Evolutionary conservation across 2,113 vertebrate species (phyloP).

Genomic region (Chiloscyllium plagiosum): DNA sequence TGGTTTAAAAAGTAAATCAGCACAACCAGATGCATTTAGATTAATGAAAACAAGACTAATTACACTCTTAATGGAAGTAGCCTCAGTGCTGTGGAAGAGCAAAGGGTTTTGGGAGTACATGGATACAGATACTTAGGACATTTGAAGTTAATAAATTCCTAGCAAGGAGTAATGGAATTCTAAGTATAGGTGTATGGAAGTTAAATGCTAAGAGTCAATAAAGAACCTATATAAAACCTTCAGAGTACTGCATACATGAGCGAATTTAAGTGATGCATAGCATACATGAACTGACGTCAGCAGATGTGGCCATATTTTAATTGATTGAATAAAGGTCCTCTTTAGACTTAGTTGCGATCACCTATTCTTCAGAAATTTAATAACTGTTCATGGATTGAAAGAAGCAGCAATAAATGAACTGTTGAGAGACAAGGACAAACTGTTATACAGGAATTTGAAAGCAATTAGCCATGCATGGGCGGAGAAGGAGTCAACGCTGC

Average conservation of each 20-base stretch:
- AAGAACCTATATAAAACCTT: background rate
- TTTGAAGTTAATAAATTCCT: background rate
- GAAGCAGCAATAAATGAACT: no score
- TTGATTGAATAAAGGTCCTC: background rate
- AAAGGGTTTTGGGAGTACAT: background rate
- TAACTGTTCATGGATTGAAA: no score
- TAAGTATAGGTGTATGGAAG: background rate
- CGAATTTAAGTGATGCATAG: no score
- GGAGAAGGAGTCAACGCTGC: no score
- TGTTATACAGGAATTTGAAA: no score
- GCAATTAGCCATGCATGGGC: no score
- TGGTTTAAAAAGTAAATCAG: background rate
- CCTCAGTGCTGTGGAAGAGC: background rate
- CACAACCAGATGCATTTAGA: background rate
- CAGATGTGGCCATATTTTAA: background rate
- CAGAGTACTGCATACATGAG: background rate
- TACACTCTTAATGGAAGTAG: background rate
- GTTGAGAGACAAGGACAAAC: no score
- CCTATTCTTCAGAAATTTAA: no score
- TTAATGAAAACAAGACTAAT: background rate
- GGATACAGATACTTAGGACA: background rate
- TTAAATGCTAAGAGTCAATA: background rate
- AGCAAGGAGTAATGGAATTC: background rate
- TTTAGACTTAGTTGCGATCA: background rate
- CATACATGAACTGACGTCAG: no score